Conservation (phyloP, 2,113 vertebrate genomes). For the Pterocles gutturalis region DNA sequence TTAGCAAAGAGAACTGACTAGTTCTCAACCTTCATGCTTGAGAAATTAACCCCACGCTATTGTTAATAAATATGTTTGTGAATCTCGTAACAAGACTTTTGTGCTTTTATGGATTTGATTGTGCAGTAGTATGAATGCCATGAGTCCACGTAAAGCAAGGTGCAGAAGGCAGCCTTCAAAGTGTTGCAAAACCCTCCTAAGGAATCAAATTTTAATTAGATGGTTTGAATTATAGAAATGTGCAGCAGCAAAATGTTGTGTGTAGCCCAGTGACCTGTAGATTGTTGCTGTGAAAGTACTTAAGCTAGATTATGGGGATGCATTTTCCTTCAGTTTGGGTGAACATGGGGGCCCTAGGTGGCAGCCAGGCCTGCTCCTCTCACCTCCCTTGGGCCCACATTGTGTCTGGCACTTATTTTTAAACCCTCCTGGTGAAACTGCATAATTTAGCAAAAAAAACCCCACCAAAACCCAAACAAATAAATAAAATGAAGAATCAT, state of each 20-base stretch:
- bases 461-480: background rate
- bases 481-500: background rate
- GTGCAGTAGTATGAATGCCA: background rate
- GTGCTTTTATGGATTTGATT: background rate
- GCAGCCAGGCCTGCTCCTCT: background rate
- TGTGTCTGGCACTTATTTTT: accelerated
- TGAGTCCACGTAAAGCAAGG: background rate
- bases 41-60: background rate
- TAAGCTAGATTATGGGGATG: accelerated
- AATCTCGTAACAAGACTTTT: background rate
- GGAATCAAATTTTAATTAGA: background rate
- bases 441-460: background rate
- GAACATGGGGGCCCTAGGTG: background rate
- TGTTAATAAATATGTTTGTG: background rate
- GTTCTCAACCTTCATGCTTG: background rate
- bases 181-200: background rate
- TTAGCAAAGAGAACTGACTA: background rate
- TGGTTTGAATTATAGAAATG: background rate
- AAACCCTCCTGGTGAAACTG: background rate
- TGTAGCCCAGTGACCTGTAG: background rate
- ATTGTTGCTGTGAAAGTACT: background rate
- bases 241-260: accelerated
- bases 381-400: no score
- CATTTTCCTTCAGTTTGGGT: background rate
- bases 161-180: background rate